phyloP scores from a whole-genome alignment of 2,797 vertebrate genomes.

The Peromyscus nudipes region DNA sequence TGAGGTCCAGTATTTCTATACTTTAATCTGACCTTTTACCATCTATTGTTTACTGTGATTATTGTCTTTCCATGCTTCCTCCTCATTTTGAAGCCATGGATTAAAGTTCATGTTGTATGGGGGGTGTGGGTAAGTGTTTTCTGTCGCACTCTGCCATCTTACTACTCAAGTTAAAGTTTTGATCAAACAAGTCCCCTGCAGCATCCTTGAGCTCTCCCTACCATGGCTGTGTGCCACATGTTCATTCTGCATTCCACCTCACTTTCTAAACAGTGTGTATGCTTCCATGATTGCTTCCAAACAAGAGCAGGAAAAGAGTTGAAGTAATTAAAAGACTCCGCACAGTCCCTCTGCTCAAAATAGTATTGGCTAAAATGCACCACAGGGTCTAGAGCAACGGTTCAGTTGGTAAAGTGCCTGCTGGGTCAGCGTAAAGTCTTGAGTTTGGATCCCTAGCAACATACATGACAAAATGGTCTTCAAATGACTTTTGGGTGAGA shows the following conservation, averaged over 20 bases:
- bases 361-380: background rate
- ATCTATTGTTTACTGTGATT: background rate
- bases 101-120: background rate
- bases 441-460: background rate
- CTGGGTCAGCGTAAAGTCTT: background rate
- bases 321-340: background rate
- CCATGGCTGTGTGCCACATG: background rate
- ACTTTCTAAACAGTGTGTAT: background rate
- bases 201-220: background rate
- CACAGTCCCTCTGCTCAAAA: background rate
- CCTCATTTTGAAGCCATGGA: background rate
- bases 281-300: background rate
- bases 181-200: background rate
- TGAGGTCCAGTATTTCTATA: background rate
- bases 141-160: background rate
- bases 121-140: background rate
- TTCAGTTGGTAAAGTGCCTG: background rate
- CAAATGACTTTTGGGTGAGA: background rate
- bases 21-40: background rate
- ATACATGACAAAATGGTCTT: background rate
- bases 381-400: background rate
- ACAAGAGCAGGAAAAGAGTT: background rate
- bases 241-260: background rate
- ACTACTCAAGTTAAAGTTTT: background rate
- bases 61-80: background rate